These are phyloP conservation scores for Melanotus villosus DNA, from an alignment of 2,888 invertebrate species.

Conservation along the genomic window DNA sequence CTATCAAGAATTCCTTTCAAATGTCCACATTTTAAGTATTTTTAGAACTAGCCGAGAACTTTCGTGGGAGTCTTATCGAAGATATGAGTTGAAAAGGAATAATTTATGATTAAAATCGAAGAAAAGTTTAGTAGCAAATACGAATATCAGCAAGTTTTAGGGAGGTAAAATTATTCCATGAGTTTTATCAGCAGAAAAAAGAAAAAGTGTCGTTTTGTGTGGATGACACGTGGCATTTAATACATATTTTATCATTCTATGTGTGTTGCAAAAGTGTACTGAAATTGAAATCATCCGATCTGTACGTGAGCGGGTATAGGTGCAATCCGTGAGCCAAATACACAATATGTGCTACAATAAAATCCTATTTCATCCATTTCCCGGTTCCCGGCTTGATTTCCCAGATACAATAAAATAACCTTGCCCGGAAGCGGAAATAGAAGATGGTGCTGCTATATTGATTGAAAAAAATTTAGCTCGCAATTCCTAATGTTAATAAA, in stretches of 20 bases:
- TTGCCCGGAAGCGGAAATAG: slow-evolving; percentile 40
- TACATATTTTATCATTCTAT: slow-evolving; percentile 34
- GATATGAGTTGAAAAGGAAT: too few relatives aligned
- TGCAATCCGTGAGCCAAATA: slow-evolving; percentile 51
- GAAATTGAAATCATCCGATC: slow-evolving; percentile 51
- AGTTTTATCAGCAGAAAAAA: background rate
- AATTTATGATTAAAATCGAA: too few relatives aligned
- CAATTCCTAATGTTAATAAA: slow-evolving; percentile 31
- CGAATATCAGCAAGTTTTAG: background rate
- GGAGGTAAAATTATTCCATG: background rate
- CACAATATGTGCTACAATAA: slow-evolving; percentile 46
- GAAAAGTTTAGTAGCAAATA: too few relatives aligned
- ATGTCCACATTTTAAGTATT: too few relatives aligned
- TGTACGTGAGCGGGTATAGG: slow-evolving; percentile 48
- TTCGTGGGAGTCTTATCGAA: too few relatives aligned
- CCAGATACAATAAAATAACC: slow-evolving; percentile 42
- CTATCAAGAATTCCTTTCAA: too few relatives aligned
- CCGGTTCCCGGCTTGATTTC: slow-evolving; percentile 40
- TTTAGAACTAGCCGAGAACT: too few relatives aligned
- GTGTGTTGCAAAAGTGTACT: slow-evolving; percentile 38
- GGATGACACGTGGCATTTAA: slow-evolving; percentile 26
- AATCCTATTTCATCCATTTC: slow-evolving; percentile 47
- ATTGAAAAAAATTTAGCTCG: slow-evolving; percentile 32
- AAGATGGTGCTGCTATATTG: slow-evolving; percentile 39
- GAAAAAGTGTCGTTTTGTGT: slow-evolving; percentile 6